These are phyloP conservation scores for Climacteris rufus DNA, from an alignment of 2,113 vertebrate species.

Conservation along the genomic window DNA sequence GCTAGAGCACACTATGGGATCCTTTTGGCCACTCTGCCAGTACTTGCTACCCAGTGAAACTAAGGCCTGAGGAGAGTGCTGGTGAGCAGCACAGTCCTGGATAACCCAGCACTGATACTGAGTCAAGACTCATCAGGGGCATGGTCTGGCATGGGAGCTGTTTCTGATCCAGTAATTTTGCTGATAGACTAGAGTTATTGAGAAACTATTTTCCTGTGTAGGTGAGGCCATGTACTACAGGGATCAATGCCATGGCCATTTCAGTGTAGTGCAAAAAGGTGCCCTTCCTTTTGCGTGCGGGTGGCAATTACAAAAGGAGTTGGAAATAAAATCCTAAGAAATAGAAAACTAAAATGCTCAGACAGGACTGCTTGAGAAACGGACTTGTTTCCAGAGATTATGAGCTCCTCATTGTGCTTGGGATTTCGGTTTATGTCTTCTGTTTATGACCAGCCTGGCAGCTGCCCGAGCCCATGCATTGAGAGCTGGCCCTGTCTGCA, in stretches of 20 bases:
- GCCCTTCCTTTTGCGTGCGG: not conserved
- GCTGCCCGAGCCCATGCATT: rapidly evolving
- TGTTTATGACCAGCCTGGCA: not conserved
- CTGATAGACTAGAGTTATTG: not conserved
- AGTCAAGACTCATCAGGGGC: not conserved
- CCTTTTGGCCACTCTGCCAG: not conserved
- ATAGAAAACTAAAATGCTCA: not conserved
- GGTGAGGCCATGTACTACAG: not conserved
- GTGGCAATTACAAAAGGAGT: not conserved
- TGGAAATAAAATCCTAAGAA: not conserved
- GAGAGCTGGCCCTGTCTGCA: no score
- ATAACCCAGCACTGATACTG: not conserved
- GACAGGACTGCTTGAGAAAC: not conserved
- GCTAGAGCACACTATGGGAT: not conserved
- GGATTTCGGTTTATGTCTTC: not conserved
- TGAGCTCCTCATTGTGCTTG: not conserved
- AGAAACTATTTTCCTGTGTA: not conserved
- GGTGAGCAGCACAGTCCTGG: not conserved
- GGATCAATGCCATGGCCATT: not conserved
- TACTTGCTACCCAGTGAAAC: not conserved
- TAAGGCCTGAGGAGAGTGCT: not conserved
- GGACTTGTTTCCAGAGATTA: not conserved
- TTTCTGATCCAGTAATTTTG: not conserved
- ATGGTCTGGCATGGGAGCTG: not conserved
- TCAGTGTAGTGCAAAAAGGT: not conserved